Base-by-base conservation (phyloP, 2,797 vertebrate species). In the Characodon lateralis region DNA sequence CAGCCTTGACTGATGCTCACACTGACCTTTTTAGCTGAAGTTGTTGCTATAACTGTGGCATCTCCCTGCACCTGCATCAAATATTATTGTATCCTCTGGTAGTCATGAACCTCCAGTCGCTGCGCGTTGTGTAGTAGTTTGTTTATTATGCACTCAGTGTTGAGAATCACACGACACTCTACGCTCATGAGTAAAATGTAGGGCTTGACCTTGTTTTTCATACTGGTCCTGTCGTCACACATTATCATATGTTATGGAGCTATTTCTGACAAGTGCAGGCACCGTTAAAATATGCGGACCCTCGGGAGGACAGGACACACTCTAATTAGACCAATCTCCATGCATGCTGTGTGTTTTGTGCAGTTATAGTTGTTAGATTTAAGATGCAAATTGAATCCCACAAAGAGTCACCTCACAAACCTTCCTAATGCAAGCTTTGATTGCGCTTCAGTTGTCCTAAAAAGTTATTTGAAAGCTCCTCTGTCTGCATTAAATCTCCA, bases 391-490 rank as follows among this genome's bases (percentile, higher is more conserved):
- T 92, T 83, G 72, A 78, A 82, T 84, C 81, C 82, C 81, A 76
- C 79, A 78, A 83, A 89, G 83, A 89, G 87, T 81, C 76, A 81
- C 80, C 89, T 91, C 90, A 91, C 69, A 51, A 85, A 88, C 77
- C 86, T 22, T 90, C 86, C 85, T 92, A 91, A 93, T 89, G 86
- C 83, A 76, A 76, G 87, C 90, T 91, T 79, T 93, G 91, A 94
- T 90, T 92, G 91, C 68, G 22, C 87, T 88, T 89, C 79, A 86
- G 84, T 84, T 86, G 91, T 91, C 88, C 90, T 87, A 88, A 90
- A 90, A 90, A 85, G 77, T 79, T 83, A 92, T 91, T 90, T 90
- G 88, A 88, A 85, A 82, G 88, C 88, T 85, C 63, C 68, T 87
- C 87, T 86, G 84, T 87, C 83, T 81, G 79, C 80, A 86, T 90